A percentile compares a stretch with the other conserved stretches of the same genome.
phyloP scores from a whole-genome alignment of 2,113 vertebrate genomes.

The Takifugu flavidus region DNA sequence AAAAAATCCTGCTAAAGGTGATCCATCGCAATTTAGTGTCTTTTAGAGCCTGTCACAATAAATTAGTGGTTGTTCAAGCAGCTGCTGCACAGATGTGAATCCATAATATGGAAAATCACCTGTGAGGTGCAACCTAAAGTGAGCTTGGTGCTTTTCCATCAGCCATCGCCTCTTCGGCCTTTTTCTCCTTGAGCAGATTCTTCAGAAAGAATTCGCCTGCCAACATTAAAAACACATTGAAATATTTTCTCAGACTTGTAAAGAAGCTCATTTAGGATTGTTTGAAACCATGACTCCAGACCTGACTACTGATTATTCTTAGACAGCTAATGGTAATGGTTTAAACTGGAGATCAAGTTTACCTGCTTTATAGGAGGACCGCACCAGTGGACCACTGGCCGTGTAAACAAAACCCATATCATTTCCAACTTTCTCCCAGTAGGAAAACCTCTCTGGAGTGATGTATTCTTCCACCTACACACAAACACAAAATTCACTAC shows the following conservation, averaged over 20 bases:
- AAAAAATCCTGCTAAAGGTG: too few relatives aligned
- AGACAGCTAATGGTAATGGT: background rate
- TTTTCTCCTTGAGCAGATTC: conserved; percentile 87
- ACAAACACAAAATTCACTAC: conserved; percentile 7
- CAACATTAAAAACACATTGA: conserved; percentile 12
- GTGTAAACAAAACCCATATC: conserved; percentile 95
- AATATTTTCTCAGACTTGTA: background rate
- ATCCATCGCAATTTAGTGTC: too few relatives aligned
- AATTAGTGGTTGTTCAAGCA: too few relatives aligned
- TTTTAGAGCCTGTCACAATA: too few relatives aligned
- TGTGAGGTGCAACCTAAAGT: too few relatives aligned
- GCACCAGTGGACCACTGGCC: conserved; percentile 92
- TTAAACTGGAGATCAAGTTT: background rate
- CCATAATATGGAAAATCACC: too few relatives aligned
- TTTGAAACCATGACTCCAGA: background rate
- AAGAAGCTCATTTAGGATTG: background rate
- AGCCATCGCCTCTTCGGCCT: conserved; percentile 61
- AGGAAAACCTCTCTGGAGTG: conserved; percentile 90
- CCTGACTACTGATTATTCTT: background rate
- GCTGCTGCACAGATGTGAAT: too few relatives aligned
- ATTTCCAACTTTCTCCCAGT: conserved; percentile 92
- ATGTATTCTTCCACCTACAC: conserved; percentile 92
- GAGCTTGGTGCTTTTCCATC: conserved; percentile 29
- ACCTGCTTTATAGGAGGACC: conserved; percentile 99
- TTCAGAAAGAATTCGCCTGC: conserved; percentile 97